These are phyloP conservation scores for Rhinopithecus roxellana DNA, from an alignment of 2,113 vertebrate genomes.

Conservation along the genomic window DNA sequence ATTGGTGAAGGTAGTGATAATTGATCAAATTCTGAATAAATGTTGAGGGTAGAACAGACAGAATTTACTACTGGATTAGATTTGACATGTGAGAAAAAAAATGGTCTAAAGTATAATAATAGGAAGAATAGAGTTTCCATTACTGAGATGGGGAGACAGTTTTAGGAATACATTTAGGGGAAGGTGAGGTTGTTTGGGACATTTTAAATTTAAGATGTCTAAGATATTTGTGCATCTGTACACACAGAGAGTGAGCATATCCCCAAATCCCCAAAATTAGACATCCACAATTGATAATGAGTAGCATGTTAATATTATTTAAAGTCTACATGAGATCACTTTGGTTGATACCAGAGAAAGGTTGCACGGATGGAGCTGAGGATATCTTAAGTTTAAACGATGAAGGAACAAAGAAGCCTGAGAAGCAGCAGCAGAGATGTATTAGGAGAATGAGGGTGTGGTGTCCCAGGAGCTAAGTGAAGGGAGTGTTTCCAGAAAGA, in stretches of 20 bases:
- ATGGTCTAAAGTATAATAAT: neutral
- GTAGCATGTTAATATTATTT: neutral
- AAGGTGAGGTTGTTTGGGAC: neutral
- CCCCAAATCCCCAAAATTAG: neutral
- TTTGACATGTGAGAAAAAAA: neutral
- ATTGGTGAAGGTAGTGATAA: neutral
- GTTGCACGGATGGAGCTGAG: neutral
- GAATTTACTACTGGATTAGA: neutral
- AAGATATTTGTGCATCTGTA: neutral
- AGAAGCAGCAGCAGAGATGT: too few relatives aligned
- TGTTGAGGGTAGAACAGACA: neutral
- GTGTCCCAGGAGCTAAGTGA: neutral
- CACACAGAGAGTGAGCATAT: neutral
- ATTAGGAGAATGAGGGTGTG: neutral
- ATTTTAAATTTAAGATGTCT: neutral
- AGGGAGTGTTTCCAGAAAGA: neutral
- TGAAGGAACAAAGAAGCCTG: neutral
- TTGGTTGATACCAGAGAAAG: neutral
- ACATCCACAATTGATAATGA: neutral
- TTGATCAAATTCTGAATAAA: neutral
- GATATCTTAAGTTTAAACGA: neutral
- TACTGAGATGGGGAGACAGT: neutral
- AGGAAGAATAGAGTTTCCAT: neutral
- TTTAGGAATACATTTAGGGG: neutral
- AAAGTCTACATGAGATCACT: neutral